Percentiles rank a stretch among this genome's conserved stretches.
Conservation (phyloP, 2,888 invertebrate genomes). For the Habroteleia sp. region DNA sequence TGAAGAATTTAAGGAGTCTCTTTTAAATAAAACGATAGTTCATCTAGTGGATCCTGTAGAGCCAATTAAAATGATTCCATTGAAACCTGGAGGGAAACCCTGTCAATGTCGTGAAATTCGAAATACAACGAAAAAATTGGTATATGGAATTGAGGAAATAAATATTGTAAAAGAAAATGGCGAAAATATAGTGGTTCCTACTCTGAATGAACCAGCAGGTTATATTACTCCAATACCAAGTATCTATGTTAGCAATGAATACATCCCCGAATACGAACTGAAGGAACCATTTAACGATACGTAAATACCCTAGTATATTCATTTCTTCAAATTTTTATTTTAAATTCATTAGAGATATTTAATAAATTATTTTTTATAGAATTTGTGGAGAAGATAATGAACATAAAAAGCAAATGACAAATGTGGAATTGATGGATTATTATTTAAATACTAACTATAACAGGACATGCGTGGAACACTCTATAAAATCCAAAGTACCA, state of each 20-base stretch:
- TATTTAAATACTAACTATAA: no score
- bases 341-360: no score
- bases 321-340: no score
- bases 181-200: background rate
- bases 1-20: slow-evolving; percentile 65
- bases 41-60: slow-evolving; percentile 69
- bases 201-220: slow-evolving; percentile 34
- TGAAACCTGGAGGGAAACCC: slow-evolving; percentile 70
- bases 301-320: background rate
- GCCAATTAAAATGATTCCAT: slow-evolving; percentile 67
- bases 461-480: no score
- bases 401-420: background rate
- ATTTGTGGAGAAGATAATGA: background rate
- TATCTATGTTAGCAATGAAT: slow-evolving; percentile 73
- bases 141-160: slow-evolving; percentile 66
- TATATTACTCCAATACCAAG: slow-evolving; percentile 72
- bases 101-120: slow-evolving; percentile 75
- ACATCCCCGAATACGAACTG: slow-evolving; percentile 74
- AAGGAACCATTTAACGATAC: background rate
- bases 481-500: no score
- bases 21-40: slow-evolving; percentile 68
- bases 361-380: no score
- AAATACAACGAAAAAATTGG: slow-evolving; percentile 68
- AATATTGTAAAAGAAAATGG: background rate
- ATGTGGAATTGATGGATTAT: no score